Percentiles rank a stretch among this genome's conserved stretches.
Conservation (phyloP, 2,797 vertebrate species). For the Sylvia borin region DNA sequence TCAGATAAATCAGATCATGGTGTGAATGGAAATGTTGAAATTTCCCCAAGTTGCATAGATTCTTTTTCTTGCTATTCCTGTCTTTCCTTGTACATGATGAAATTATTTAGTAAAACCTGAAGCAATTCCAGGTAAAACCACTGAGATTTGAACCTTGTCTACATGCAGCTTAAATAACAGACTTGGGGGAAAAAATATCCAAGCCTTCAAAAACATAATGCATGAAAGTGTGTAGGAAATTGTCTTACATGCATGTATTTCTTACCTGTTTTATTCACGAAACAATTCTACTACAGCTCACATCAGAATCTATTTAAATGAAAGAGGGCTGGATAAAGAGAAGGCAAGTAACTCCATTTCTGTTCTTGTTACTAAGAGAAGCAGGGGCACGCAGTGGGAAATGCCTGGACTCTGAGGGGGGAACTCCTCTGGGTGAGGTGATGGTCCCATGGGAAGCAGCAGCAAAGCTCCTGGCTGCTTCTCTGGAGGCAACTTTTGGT, state of each 20-base stretch:
- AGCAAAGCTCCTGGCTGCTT: neutral
- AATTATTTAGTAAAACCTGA: neutral
- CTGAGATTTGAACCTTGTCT: neutral
- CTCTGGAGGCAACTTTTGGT: neutral
- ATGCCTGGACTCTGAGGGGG: fast-evolving
- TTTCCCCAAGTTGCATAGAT: neutral
- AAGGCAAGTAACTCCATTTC: neutral
- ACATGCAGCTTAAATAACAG: neutral
- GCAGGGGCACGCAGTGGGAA: neutral
- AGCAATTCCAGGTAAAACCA: neutral
- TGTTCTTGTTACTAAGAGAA: neutral
- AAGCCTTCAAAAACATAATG: neutral
- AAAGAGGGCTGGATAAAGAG: neutral
- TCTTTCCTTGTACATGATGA: neutral
- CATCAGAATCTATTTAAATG: neutral
- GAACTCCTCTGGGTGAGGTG: neutral
- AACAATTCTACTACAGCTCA: neutral
- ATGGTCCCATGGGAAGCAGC: neutral
- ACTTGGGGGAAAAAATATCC: neutral
- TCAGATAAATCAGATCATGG: neutral
- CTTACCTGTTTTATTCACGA: neutral
- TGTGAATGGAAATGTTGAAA: neutral
- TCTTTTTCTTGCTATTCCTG: neutral
- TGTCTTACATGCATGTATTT: neutral
- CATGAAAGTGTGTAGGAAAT: neutral